Percentiles rank a stretch among this genome's conserved stretches.
These are phyloP conservation scores for Puma concolor DNA, from an alignment of 2,113 vertebrate species.

Conservation along the genomic window DNA sequence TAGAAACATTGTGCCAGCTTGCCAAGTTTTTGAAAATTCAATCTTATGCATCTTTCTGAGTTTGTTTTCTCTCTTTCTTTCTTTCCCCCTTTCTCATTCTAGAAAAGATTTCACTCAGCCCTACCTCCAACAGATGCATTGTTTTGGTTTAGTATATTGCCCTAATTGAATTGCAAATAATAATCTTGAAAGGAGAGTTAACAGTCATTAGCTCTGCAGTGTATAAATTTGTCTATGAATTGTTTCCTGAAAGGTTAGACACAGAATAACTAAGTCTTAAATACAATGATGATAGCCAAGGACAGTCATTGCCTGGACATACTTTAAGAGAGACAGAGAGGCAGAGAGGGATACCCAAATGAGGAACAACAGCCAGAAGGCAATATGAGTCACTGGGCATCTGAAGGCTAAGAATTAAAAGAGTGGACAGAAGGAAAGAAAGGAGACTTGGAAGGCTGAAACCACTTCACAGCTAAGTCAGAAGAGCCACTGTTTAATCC, in stretches of 20 bases:
- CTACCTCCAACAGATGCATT: background rate
- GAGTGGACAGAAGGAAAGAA: background rate
- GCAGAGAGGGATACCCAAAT: background rate
- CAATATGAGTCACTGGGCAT: background rate
- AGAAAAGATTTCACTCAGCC: background rate
- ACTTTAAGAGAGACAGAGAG: background rate
- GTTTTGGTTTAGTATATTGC: background rate
- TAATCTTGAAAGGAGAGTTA: slow-evolving; percentile 26
- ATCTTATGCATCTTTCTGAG: background rate
- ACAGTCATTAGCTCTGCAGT: background rate
- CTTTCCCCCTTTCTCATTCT: background rate
- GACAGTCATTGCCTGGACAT: background rate
- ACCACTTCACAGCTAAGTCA: background rate
- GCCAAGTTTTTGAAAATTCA: slow-evolving; percentile 6
- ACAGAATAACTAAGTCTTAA: background rate
- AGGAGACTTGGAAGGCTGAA: background rate
- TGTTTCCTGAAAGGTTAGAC: background rate
- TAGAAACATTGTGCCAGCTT: background rate
- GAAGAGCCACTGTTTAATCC: background rate
- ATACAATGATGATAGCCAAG: background rate
- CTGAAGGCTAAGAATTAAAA: background rate
- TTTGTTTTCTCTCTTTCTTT: background rate
- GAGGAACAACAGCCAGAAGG: background rate
- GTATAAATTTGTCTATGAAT: background rate
- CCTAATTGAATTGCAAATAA: background rate